Evolutionary conservation across 2,888 invertebrate species (phyloP), one percentile per base, ranked within the genome.

Genomic region (Polyommatus iphigenia): DNA sequence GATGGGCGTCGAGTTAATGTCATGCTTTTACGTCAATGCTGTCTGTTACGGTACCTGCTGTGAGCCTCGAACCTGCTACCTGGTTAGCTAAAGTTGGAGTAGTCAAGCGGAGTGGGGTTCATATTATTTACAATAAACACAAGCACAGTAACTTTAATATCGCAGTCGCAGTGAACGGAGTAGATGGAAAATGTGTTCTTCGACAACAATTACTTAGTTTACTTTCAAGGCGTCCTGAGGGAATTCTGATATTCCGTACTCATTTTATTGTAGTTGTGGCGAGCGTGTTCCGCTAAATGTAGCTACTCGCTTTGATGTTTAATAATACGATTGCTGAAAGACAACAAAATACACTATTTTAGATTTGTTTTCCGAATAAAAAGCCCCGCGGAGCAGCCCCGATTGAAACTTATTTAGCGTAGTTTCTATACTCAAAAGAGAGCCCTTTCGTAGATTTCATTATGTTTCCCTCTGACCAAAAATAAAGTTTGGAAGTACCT

Each of bases 1-100:
- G 62, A 62, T 46, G n/a, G 29, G 71, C 54, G 71, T 29, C 46
- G 54, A 77, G 72, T 54, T 72, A 54, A 77, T 46, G 54, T 54
- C 72, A 83, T 82, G 82, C 84, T 80, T 80, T 86, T 83, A 80
- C 85, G 85, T 84, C 32, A 59, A 76, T 62, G 32, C 57, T 87
- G 87, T 87, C 85, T 82, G 86, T 87, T 87, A 85, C 83, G 82
- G 81, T 80, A 81, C 82, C 84, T 83, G 81, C 81, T 84, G 80
- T 82, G 80, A 82, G 82, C 85, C 87, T 86, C 85, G 85, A 87
- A 87, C 83, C 88, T 89, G 88, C 87, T 87, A 85, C 84, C 84
- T 81, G 81, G 81, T 83, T 81, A 82, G 81, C 79, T 71, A 73
- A 79, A 82, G 79, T 79, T 82, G 78, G 80, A 59, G 24, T 78